Conservation (phyloP, 2,797 vertebrate species). For the Acropternis orthonyx region DNA sequence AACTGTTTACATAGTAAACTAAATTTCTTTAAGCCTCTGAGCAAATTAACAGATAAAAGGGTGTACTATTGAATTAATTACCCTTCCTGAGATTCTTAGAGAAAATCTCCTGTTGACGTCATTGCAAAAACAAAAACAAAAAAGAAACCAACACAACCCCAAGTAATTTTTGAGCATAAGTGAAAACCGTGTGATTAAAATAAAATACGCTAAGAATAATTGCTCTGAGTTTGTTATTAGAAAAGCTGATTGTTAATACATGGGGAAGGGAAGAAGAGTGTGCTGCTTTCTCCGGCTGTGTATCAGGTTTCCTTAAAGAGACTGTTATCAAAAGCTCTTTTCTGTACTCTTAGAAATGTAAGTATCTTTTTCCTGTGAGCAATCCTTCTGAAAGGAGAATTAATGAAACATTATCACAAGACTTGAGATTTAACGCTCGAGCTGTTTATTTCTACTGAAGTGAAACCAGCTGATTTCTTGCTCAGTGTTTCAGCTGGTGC, state of each 20-base stretch:
- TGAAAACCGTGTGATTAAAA: background rate
- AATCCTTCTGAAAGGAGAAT: conserved; percentile 10
- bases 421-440: background rate
- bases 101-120: background rate
- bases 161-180: background rate
- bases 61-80: background rate
- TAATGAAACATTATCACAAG: conserved; percentile 33
- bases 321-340: background rate
- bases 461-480: background rate
- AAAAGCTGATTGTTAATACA: background rate
- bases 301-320: background rate
- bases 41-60: background rate
- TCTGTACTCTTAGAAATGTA: background rate
- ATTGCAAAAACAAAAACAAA: background rate
- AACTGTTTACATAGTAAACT: background rate
- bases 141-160: background rate
- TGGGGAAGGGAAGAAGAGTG: background rate
- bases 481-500: background rate
- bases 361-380: conserved; percentile 14
- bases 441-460: conserved; percentile 27
- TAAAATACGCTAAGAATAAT: background rate
- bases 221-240: background rate
- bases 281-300: background rate
- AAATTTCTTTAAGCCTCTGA: background rate
- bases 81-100: background rate